Evolutionary conservation across 2,797 vertebrate genomes (phyloP).

Genomic region (Poecilia wingei): DNA sequence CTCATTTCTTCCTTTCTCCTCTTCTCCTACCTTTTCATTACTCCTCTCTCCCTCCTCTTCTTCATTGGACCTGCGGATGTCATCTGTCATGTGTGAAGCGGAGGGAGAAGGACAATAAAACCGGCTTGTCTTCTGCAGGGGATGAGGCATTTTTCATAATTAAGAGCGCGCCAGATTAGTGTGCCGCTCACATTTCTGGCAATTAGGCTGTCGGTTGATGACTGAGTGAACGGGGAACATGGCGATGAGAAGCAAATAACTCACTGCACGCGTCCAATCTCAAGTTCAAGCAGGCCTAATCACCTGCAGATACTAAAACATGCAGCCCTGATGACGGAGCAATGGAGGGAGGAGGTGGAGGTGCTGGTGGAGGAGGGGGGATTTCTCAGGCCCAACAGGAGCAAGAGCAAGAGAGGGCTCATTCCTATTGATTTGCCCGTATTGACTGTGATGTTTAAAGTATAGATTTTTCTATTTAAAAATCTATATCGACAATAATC

Average conservation of each 20-base stretch:
- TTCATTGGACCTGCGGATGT: slow-evolving; percentile 76
- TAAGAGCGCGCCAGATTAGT: slow-evolving; percentile 64
- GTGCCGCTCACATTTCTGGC: slow-evolving; percentile 47
- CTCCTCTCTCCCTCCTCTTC: slow-evolving; percentile 38
- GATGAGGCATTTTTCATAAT: slow-evolving; percentile 77
- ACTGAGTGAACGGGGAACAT: slow-evolving; percentile 37
- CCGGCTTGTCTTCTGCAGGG: slow-evolving; percentile 63
- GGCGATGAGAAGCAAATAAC: slow-evolving; percentile 46
- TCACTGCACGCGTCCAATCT: slow-evolving; percentile 41
- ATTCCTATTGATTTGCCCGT: slow-evolving; percentile 79
- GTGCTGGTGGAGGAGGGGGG: slow-evolving; percentile 21
- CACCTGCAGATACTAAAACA: slow-evolving; percentile 33
- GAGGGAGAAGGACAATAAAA: slow-evolving; percentile 81
- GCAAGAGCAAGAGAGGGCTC: slow-evolving; percentile 59
- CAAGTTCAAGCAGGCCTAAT: slow-evolving; percentile 57
- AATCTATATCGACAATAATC: slow-evolving; percentile 88
- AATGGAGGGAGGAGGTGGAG: slow-evolving; percentile 5
- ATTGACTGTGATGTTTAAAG: slow-evolving; percentile 85
- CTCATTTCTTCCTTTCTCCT: slow-evolving; percentile 36
- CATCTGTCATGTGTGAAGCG: slow-evolving; percentile 82
- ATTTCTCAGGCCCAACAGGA: slow-evolving; percentile 49
- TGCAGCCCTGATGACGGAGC: slow-evolving; percentile 34
- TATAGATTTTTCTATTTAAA: slow-evolving; percentile 90
- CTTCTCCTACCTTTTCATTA: slow-evolving; percentile 6
- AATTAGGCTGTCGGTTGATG: slow-evolving; percentile 41